phyloP scores from a whole-genome alignment of 2,113 vertebrate species.

The Gallinago undulata region DNA sequence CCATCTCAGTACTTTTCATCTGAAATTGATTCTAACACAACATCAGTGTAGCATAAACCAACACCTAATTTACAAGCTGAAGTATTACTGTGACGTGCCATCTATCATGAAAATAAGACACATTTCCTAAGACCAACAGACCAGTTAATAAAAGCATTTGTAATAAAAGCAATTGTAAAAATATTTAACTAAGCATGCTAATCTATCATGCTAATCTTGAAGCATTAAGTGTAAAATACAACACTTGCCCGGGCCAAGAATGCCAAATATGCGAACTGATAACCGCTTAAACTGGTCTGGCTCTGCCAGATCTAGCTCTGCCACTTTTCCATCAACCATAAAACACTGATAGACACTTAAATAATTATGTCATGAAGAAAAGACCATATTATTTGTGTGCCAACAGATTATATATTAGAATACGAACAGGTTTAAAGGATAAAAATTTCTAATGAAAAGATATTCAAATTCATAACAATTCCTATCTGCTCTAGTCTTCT shows the following conservation, averaged over 20 bases:
- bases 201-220: conserved; percentile 60
- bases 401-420: not conserved
- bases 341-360: not conserved
- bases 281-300: not conserved
- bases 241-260: conserved; percentile 27
- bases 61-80: not conserved
- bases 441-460: not conserved
- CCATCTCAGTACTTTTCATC: not conserved
- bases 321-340: conserved; percentile 27
- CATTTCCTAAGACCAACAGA: not conserved
- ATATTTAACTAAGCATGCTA: not conserved
- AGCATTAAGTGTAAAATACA: conserved; percentile 28
- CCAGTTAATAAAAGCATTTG: conserved; percentile 6
- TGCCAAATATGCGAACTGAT: conserved; percentile 27
- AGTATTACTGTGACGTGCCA: not conserved
- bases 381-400: not conserved
- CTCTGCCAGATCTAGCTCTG: not conserved
- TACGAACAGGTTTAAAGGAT: not conserved
- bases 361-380: not conserved
- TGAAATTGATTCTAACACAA: not conserved
- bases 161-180: not conserved
- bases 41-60: not conserved
- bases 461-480: not conserved
- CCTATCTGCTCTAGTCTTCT: not conserved
- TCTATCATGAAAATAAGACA: not conserved